These are phyloP conservation scores for Bombyx mori DNA, from an alignment of 1,140 invertebrate genomes.

Conservation along the genomic window DNA sequence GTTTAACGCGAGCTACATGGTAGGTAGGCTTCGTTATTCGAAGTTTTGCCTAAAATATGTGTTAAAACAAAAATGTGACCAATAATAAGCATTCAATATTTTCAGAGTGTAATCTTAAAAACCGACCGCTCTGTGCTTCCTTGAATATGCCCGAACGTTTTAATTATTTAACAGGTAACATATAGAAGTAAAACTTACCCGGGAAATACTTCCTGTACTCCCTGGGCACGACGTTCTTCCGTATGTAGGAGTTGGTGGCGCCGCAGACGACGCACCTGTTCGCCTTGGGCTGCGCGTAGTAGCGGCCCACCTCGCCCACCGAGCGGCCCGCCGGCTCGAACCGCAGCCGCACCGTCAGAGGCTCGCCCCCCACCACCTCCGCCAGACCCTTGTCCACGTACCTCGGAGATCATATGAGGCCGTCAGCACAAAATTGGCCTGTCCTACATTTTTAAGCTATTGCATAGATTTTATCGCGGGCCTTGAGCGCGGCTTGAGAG, in stretches of 20 bases:
- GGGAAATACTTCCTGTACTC: conserved; percentile 91
- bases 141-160: too few relatives aligned
- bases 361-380: conserved; percentile 75
- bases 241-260: conserved; percentile 76
- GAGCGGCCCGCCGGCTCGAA: conserved; percentile 87
- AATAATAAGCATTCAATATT: too few relatives aligned
- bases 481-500: too few relatives aligned
- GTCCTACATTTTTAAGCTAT: too few relatives aligned
- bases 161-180: background rate
- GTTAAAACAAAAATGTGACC: too few relatives aligned
- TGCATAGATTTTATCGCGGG: too few relatives aligned
- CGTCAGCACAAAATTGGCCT: too few relatives aligned
- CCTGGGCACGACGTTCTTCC: conserved; percentile 87
- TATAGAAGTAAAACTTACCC: conserved; percentile 48
- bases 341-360: conserved; percentile 81
- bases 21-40: background rate
- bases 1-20: too few relatives aligned
- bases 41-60: background rate
- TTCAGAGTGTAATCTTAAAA: too few relatives aligned
- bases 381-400: conserved; percentile 78
- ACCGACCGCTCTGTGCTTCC: too few relatives aligned
- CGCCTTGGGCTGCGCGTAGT: conserved; percentile 81
- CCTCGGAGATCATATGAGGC: conserved; percentile 30
- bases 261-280: conserved; percentile 92
- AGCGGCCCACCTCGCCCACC: conserved; percentile 77